These are phyloP conservation scores for Platorchestia sp. DNA, from an alignment of 1,140 invertebrate species.

Conservation along the genomic window DNA sequence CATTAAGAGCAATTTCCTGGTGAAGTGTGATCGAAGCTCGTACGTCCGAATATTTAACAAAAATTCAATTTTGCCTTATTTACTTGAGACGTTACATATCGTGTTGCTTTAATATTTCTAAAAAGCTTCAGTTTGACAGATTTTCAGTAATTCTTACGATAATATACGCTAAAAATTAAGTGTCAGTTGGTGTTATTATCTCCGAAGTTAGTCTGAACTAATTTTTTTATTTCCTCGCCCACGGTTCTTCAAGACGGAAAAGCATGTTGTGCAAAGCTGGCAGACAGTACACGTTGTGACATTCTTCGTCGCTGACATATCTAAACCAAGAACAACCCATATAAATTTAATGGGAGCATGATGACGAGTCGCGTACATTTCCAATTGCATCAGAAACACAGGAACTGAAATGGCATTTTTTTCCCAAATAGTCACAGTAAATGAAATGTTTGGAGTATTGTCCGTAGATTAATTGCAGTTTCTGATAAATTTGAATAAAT, in stretches of 20 bases:
- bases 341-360: neutral
- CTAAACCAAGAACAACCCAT: too few relatives aligned
- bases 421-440: neutral
- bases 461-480: conserved; percentile 6
- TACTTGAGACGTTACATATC: too few relatives aligned
- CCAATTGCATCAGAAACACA: neutral
- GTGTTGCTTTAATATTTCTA: too few relatives aligned
- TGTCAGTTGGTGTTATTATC: too few relatives aligned
- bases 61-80: too few relatives aligned
- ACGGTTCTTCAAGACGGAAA: neutral
- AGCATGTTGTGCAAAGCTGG: neutral
- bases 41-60: too few relatives aligned
- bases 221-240: neutral
- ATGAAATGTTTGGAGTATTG: neutral
- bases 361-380: neutral
- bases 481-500: neutral
- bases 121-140: too few relatives aligned
- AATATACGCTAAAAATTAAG: too few relatives aligned
- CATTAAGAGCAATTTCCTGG: too few relatives aligned
- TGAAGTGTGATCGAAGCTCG: too few relatives aligned
- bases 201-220: too few relatives aligned
- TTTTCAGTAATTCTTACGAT: too few relatives aligned
- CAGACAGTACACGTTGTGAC: neutral
- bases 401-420: neutral
- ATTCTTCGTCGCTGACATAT: neutral